Percentiles rank a stretch among this genome's conserved stretches.
Evolutionary conservation across 2,113 vertebrate species (phyloP).

Genomic region (Cephalopterus ornatus): DNA sequence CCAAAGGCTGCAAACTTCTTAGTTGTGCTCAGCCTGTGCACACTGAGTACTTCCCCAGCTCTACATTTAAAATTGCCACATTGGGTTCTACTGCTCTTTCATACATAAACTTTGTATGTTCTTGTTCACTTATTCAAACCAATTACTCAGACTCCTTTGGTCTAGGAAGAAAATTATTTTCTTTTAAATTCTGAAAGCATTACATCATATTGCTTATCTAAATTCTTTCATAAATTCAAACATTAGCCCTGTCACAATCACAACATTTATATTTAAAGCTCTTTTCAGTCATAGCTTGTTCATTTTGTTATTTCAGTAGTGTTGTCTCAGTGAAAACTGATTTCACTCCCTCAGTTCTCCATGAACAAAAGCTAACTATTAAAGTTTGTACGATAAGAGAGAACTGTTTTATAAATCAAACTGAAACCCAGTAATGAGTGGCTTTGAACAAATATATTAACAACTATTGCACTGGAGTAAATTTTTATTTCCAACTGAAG

Average conservation of each 20-base stretch:
- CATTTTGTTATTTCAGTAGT: slow-evolving; percentile 31
- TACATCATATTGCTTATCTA: slow-evolving; percentile 55
- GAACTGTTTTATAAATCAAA: slow-evolving; percentile 24
- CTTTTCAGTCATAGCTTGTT: slow-evolving; percentile 20
- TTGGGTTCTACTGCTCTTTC: not conserved
- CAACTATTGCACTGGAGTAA: not conserved
- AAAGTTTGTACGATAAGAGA: not conserved
- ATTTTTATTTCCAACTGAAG: not conserved
- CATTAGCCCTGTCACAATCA: slow-evolving; percentile 8
- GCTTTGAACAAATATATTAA: not conserved
- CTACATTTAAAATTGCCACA: not conserved
- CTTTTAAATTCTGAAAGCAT: slow-evolving; percentile 36
- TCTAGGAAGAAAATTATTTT: slow-evolving; percentile 32
- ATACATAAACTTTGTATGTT: not conserved
- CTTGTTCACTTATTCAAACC: not conserved
- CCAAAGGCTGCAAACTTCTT: not conserved
- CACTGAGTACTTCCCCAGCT: not conserved
- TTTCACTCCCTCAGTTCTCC: not conserved
- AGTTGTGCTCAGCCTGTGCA: not conserved
- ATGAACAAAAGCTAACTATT: slow-evolving; percentile 18
- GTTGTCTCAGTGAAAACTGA: slow-evolving; percentile 28
- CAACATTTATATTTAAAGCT: slow-evolving; percentile 34
- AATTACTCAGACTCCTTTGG: not conserved
- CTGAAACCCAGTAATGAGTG: not conserved
- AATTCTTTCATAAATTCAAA: slow-evolving; percentile 45